Conservation (phyloP, 2,888 invertebrate species). For the Ceriagrion tenellum region DNA sequence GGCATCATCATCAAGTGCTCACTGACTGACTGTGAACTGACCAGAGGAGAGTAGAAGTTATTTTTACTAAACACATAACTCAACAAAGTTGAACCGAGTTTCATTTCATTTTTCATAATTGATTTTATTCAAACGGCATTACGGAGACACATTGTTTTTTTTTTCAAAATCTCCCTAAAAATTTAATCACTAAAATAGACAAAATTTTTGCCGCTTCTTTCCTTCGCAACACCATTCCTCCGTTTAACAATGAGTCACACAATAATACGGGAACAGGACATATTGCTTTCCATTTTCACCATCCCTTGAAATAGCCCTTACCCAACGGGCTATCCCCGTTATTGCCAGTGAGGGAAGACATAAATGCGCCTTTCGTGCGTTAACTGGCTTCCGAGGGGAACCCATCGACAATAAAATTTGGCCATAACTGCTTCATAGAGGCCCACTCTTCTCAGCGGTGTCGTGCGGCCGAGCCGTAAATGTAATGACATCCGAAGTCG, state of each 20-base stretch:
- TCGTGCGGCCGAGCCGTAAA: background rate
- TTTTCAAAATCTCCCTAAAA: too few species aligned
- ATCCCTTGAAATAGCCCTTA: background rate
- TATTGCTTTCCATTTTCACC: background rate
- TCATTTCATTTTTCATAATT: too few species aligned
- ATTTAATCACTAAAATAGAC: too few species aligned
- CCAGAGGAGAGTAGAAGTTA: too few species aligned
- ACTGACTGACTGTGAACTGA: too few species aligned
- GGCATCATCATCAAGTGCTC: too few species aligned
- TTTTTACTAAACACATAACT: too few species aligned
- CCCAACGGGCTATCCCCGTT: background rate
- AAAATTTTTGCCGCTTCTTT: background rate
- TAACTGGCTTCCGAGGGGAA: background rate
- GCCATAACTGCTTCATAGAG: background rate
- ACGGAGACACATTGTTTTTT: too few species aligned
- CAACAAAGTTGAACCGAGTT: too few species aligned
- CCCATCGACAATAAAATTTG: background rate
- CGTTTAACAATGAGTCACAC: background rate
- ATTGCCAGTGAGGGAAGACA: background rate
- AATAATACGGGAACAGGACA: background rate
- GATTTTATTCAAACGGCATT: too few species aligned
- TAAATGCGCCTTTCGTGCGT: background rate
- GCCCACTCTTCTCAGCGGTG: background rate
- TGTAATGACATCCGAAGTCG: background rate
- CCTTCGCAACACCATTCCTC: background rate